Evolutionary conservation across 2,113 vertebrate species (phyloP).

Genomic region (Arvicanthis niloticus): DNA sequence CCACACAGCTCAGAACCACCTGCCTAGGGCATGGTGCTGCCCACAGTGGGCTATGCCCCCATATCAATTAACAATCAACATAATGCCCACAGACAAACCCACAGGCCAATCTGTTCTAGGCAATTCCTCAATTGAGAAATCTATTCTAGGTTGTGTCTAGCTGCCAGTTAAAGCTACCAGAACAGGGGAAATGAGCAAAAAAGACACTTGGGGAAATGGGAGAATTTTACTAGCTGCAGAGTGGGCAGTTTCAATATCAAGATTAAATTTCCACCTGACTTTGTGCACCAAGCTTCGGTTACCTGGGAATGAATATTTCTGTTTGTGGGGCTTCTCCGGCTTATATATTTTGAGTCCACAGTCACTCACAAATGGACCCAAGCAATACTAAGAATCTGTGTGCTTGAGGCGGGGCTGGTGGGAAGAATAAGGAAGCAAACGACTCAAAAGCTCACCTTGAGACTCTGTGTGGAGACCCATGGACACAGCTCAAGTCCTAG

Average conservation of each 20-base stretch:
- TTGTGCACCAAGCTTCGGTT: neutral
- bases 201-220: neutral
- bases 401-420: fast-evolving
- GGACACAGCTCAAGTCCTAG: neutral
- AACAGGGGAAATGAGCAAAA: no score
- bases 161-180: neutral
- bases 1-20: neutral
- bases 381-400: neutral
- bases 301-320: neutral
- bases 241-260: neutral
- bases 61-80: neutral
- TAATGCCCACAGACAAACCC: neutral
- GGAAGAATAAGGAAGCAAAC: neutral
- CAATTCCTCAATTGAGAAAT: neutral
- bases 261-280: neutral
- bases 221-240: neutral
- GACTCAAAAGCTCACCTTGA: neutral
- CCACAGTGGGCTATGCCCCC: neutral
- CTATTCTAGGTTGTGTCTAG: neutral
- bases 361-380: neutral
- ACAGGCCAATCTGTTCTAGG: neutral
- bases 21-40: neutral
- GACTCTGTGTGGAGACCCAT: neutral
- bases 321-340: no score
- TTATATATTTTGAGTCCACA: neutral